Evolutionary conservation across 2,888 invertebrate species (phyloP).

Genomic region (Nesidiocoris tenuis): DNA sequence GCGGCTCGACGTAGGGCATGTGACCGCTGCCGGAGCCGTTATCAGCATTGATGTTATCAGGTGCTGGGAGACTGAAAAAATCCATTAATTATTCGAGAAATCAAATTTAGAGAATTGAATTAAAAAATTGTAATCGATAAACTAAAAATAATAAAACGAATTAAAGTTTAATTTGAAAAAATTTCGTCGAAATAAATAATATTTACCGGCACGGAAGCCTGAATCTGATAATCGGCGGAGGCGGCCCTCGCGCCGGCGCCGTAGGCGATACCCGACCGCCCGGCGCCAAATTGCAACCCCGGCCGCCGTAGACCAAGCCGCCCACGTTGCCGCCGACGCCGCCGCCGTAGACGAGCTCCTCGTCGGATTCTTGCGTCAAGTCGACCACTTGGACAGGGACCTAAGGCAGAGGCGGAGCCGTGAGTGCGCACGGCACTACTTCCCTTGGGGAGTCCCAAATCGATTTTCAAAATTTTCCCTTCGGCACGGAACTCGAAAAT

Average conservation of each 20-base stretch:
- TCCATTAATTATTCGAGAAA: background rate
- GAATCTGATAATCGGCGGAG: slow-evolving; percentile 49
- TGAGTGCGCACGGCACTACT: too few relatives aligned
- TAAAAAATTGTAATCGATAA: background rate
- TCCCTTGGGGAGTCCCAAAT: too few relatives aligned
- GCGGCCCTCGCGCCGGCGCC: slow-evolving; percentile 45
- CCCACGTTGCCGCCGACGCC: slow-evolving; percentile 4
- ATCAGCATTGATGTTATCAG: slow-evolving; percentile 5
- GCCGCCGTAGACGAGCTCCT: slow-evolving; percentile 54
- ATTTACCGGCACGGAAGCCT: slow-evolving; percentile 46
- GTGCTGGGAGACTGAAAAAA: slow-evolving; percentile 28
- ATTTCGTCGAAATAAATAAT: slow-evolving; percentile 25
- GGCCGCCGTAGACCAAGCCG: slow-evolving; percentile 3
- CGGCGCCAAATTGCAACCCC: slow-evolving; percentile 1
- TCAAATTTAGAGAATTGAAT: background rate
- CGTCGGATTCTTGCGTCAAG: slow-evolving; percentile 61
- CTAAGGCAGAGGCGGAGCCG: too few relatives aligned
- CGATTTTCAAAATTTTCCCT: too few relatives aligned
- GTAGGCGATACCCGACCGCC: slow-evolving; percentile 21
- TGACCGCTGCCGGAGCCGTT: background rate
- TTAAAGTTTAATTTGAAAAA: background rate
- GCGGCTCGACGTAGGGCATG: slow-evolving; percentile 33
- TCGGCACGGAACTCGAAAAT: too few relatives aligned
- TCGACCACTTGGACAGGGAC: slow-evolving; percentile 61
- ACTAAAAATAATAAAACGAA: background rate